A percentile compares a stretch with the other conserved stretches of the same genome.
Conservation (phyloP, 2,113 vertebrate species). For the Cricetomys ansorgei region DNA sequence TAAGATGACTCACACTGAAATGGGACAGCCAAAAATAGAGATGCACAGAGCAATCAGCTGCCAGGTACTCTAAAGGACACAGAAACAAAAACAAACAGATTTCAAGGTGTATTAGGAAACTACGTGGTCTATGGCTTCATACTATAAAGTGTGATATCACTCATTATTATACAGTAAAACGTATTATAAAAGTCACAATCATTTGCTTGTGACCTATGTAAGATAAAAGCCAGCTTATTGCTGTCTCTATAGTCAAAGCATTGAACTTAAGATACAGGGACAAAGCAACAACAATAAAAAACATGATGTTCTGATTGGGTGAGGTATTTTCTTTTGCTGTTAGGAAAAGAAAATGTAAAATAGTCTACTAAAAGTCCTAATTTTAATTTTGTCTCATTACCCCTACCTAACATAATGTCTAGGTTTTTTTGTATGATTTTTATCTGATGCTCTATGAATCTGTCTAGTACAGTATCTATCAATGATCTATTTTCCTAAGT, state of each 20-base stretch:
- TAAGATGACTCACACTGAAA: conserved; percentile 12
- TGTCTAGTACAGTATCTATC: background rate
- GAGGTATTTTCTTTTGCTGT: background rate
- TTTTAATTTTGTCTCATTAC: background rate
- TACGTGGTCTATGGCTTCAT: background rate
- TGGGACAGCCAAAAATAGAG: background rate
- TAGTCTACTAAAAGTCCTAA: background rate
- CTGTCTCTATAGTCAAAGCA: background rate
- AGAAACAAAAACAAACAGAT: background rate
- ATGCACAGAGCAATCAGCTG: background rate
- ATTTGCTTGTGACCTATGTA: background rate
- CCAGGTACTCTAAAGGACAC: background rate
- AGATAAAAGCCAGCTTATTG: background rate
- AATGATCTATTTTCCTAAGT: background rate
- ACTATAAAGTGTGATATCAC: background rate
- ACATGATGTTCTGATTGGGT: background rate
- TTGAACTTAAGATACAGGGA: background rate
- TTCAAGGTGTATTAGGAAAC: background rate
- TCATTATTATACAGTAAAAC: background rate
- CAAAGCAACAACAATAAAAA: background rate
- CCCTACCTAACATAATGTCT: background rate
- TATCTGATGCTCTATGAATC: background rate
- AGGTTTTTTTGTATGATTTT: background rate
- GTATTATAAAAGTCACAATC: background rate
- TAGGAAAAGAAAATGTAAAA: background rate